Conservation (phyloP, 2,113 vertebrate genomes). For the Elanoides forficatus region DNA sequence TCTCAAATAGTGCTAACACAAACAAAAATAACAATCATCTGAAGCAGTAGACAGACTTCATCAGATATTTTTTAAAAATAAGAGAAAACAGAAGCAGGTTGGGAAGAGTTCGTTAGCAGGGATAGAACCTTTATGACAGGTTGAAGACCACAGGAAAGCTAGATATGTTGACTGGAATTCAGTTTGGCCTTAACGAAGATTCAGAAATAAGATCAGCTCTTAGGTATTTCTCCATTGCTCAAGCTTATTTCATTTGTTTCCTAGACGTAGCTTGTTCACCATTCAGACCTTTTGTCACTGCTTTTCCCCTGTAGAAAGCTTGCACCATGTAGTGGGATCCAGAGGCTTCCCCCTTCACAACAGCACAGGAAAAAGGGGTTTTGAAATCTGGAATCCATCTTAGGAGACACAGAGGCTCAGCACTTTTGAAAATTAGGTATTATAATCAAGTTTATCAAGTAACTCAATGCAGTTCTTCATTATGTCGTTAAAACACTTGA, state of each 20-base stretch:
- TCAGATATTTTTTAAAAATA: not conserved
- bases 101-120: not conserved
- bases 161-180: not conserved
- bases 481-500: not conserved
- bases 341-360: fast-evolving
- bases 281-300: not conserved
- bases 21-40: not conserved
- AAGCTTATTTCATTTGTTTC: not conserved
- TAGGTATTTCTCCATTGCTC: not conserved
- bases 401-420: not conserved
- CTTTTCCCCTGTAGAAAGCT: not conserved
- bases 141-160: not conserved
- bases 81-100: not conserved
- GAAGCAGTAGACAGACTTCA: not conserved
- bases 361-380: not conserved
- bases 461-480: not conserved
- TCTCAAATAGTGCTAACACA: not conserved
- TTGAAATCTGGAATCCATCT: not conserved
- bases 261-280: not conserved
- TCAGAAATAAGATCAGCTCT: not conserved
- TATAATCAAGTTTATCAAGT: not conserved
- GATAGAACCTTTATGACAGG: not conserved
- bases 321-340: not conserved
- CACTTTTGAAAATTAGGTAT: not conserved
- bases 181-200: not conserved